Percentiles rank a stretch among this genome's conserved stretches.
phyloP scores from a whole-genome alignment of 2,113 vertebrate species.

The Circaetus cinerascens region DNA sequence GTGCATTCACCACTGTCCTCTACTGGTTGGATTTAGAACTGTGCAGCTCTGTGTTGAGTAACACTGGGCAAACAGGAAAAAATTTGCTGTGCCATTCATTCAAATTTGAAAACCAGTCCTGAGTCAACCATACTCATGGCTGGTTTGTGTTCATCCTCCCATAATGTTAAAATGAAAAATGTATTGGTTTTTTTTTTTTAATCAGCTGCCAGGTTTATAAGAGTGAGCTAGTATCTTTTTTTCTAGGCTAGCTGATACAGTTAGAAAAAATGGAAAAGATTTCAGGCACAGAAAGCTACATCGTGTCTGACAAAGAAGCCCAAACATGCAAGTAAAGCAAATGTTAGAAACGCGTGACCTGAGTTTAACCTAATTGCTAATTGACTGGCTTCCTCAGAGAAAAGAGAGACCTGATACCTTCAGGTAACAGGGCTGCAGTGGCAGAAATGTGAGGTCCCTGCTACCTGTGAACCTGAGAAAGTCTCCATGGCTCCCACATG shows the following conservation, averaged over 20 bases:
- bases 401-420: not conserved
- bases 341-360: not conserved
- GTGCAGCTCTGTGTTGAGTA: not conserved
- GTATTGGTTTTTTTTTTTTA: not conserved
- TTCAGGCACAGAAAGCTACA: not conserved
- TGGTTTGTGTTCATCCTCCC: not conserved
- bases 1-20: slow-evolving; percentile 11
- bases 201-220: not conserved
- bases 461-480: not conserved
- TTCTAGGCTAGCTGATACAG: not conserved
- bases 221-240: not conserved
- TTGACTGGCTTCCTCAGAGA: not conserved
- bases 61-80: not conserved
- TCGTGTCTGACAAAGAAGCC: not conserved
- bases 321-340: not conserved
- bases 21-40: not conserved
- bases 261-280: not conserved
- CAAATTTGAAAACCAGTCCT: not conserved
- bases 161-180: not conserved
- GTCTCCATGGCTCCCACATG: not conserved
- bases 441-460: not conserved
- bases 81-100: not conserved
- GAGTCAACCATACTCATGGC: accelerated
- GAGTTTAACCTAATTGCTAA: not conserved
- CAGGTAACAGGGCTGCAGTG: not conserved